Evolutionary conservation across 1,140 invertebrate genomes (phyloP), one percentile per base, ranked within the genome.

Genomic region (Drosophila parvula): DNA sequence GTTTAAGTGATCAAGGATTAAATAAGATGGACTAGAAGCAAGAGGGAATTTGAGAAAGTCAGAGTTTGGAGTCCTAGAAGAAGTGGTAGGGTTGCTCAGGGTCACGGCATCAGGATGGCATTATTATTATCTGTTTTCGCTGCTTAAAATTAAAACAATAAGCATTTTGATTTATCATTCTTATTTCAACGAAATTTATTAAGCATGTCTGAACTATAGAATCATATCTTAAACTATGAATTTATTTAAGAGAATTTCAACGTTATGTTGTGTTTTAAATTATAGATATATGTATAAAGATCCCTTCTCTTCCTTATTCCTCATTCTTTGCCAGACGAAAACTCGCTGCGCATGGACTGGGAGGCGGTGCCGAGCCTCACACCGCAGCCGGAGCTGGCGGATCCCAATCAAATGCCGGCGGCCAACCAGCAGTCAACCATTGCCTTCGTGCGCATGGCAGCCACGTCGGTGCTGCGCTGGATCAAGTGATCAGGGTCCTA

Each of bases 371-470:
- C 94, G 93, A 92, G 93, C 50, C 79, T 88, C 7, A 71, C 75
- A 12, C 62, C 82, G 0, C 79, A 86, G 48, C 90, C 82, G 10
- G 90, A 91, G 27, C 28, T 90, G 16, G 70, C 58, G 12, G 83
- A 90, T 41, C 79, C 90, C 34, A 79, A 88, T 73, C 45, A 84
- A 22, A 88, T 91, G 36, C 93, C 93, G 56, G 79, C 92, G 16
- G 93, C 85, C 63, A 92, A 93, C 62, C 94, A 95, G 78, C 93
- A 94, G 59, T 93, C 94, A 2, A 93, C 92, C 51, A 93, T 95
- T 74, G 94, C 95, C 43, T 94, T 95, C 92, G 94, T 95, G 94
- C 94, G 34, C 94, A 94, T 69, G 94, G 94, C 82, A 93, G 95
- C 78, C 74, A 94, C 94, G 28, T 95, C 95, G 10, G 93, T 95